These are phyloP conservation scores for Drosophila pseudoobscura DNA, from an alignment of 1,140 invertebrate genomes.

Conservation along the genomic window DNA sequence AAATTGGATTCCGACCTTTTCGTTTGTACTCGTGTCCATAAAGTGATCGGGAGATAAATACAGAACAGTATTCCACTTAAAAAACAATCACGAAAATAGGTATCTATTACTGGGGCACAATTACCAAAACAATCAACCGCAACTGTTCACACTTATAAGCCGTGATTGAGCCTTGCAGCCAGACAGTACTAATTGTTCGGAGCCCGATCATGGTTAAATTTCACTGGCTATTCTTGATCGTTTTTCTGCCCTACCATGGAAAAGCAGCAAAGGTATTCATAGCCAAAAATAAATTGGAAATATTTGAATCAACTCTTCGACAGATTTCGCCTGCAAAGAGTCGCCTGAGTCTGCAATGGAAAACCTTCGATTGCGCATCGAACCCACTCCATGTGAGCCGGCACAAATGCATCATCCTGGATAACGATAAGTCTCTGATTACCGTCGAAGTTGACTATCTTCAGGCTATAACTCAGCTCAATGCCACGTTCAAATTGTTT, in stretches of 20 bases:
- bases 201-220: slow-evolving; percentile 24
- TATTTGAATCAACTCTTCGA: background rate
- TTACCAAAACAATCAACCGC: slow-evolving; percentile 13
- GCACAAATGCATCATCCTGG: slow-evolving; percentile 38
- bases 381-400: slow-evolving; percentile 14
- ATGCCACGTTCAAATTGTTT: slow-evolving; percentile 40
- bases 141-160: slow-evolving; percentile 13
- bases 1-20: background rate
- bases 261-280: slow-evolving; percentile 23
- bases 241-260: slow-evolving; percentile 6
- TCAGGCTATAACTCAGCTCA: slow-evolving; percentile 7
- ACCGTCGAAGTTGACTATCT: slow-evolving; percentile 16
- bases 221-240: slow-evolving; percentile 14
- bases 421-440: slow-evolving; percentile 23
- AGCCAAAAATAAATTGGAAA: background rate
- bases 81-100: slow-evolving; percentile 28
- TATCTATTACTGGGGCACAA: slow-evolving; percentile 3
- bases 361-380: slow-evolving; percentile 18
- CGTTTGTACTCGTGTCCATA: background rate
- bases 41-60: too few relatives aligned
- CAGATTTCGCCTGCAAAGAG: slow-evolving; percentile 3
- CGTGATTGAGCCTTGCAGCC: background rate
- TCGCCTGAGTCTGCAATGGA: slow-evolving; percentile 34
- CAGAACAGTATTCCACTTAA: slow-evolving; percentile 28
- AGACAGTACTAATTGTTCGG: slow-evolving; percentile 22